These are phyloP conservation scores for Anas capensis DNA, from an alignment of 2,797 vertebrate species.

Conservation along the genomic window DNA sequence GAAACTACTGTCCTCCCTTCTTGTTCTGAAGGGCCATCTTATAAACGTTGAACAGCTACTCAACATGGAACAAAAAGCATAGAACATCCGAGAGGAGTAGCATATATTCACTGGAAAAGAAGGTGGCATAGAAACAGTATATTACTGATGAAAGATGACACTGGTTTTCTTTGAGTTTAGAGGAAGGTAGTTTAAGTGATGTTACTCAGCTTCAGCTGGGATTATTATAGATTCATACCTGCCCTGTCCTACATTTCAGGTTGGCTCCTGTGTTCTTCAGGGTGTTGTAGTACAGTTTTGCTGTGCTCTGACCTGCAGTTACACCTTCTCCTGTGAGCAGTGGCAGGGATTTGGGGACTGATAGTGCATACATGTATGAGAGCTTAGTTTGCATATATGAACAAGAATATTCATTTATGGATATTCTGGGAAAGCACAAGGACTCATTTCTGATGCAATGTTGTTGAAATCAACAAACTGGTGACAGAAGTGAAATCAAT, in stretches of 20 bases:
- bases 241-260: rapidly evolving
- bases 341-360: not conserved
- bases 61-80: not conserved
- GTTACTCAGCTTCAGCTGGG: not conserved
- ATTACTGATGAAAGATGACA: not conserved
- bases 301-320: not conserved
- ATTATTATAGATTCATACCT: not conserved
- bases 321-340: not conserved
- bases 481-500: rapidly evolving
- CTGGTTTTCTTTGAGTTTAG: not conserved
- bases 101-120: not conserved
- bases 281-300: not conserved
- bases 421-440: not conserved
- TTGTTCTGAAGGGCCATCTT: not conserved
- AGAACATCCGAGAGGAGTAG: not conserved
- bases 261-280: not conserved
- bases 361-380: rapidly evolving
- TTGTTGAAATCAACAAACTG: not conserved
- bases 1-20: not conserved
- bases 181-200: not conserved
- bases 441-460: not conserved
- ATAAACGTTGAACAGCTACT: not conserved
- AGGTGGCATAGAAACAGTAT: not conserved
- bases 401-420: not conserved
- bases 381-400: not conserved